phyloP scores from a whole-genome alignment of 2,113 vertebrate species.

The Beaufortia kweichowensis region DNA sequence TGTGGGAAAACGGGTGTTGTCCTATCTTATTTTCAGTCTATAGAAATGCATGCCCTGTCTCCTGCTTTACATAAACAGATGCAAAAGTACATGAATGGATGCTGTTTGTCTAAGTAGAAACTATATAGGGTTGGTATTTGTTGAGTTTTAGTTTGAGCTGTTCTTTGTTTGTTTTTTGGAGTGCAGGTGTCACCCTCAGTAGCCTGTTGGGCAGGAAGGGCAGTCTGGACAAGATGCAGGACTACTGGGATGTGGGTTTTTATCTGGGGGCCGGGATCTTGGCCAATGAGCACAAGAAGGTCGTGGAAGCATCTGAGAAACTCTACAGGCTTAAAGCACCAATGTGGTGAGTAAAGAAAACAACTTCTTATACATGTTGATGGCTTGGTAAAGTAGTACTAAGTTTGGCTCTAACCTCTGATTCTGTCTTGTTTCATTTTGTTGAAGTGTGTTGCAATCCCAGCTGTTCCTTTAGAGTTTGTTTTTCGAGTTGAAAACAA shows the following conservation, averaged over 20 bases:
- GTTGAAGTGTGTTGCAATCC: no score
- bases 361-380: not conserved
- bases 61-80: not conserved
- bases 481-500: no score
- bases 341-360: slow-evolving; percentile 77
- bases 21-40: not conserved
- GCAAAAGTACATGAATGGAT: not conserved
- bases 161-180: slow-evolving; percentile 18
- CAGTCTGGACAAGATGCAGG: slow-evolving; percentile 84
- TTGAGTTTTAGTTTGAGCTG: not conserved
- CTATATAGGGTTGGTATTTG: no score
- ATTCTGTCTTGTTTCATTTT: not conserved
- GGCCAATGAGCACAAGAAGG: slow-evolving; percentile 79
- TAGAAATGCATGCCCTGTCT: not conserved
- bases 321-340: slow-evolving; percentile 87
- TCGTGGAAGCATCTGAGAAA: slow-evolving; percentile 84
- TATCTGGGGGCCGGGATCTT: slow-evolving; percentile 87
- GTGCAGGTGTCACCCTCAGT: slow-evolving; percentile 84
- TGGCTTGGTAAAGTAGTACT: not conserved
- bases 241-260: slow-evolving; percentile 93
- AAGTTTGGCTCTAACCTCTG: not conserved
- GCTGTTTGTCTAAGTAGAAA: not conserved
- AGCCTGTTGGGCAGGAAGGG: slow-evolving; percentile 86
- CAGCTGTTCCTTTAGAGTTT: no score
- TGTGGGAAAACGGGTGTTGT: not conserved